Evolutionary conservation across 2,797 vertebrate species (phyloP).

Genomic region (Helicolenus hilgendorfi): DNA sequence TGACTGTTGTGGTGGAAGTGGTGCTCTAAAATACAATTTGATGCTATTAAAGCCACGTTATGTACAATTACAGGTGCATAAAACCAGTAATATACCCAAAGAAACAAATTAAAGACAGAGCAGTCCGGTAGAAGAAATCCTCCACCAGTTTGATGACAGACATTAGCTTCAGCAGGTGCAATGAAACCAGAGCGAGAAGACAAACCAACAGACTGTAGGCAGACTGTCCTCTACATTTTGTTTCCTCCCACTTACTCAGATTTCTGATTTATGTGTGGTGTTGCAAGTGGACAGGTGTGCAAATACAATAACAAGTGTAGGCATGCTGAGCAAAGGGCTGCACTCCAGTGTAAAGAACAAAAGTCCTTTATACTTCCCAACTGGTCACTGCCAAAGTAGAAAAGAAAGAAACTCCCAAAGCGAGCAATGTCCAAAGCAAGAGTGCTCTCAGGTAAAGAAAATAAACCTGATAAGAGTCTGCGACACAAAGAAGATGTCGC

Average conservation of each 20-base stretch:
- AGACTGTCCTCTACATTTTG: background rate
- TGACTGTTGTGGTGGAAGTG: constrained; percentile 48
- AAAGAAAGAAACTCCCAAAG: constrained; percentile 2
- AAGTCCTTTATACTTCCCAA: background rate
- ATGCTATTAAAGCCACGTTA: constrained; percentile 29
- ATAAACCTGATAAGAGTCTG: background rate
- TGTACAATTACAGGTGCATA: background rate
- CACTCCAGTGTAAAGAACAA: background rate
- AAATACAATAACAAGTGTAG: constrained; percentile 11
- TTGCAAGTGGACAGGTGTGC: background rate
- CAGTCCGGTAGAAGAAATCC: constrained; percentile 1
- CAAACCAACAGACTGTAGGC: background rate
- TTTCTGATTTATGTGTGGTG: background rate
- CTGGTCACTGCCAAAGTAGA: background rate
- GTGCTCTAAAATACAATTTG: constrained; percentile 72
- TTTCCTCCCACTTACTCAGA: background rate
- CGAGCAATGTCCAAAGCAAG: background rate
- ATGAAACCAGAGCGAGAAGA: background rate
- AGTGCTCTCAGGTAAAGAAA: background rate
- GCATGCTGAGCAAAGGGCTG: constrained; percentile 29
- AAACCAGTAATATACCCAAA: background rate
- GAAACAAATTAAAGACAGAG: background rate
- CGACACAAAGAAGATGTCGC: background rate
- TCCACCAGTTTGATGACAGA: constrained; percentile 16
- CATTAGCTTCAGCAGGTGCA: background rate